These are phyloP conservation scores for Leucozona laternaria DNA, from an alignment of 2,888 invertebrate species.

Conservation along the genomic window DNA sequence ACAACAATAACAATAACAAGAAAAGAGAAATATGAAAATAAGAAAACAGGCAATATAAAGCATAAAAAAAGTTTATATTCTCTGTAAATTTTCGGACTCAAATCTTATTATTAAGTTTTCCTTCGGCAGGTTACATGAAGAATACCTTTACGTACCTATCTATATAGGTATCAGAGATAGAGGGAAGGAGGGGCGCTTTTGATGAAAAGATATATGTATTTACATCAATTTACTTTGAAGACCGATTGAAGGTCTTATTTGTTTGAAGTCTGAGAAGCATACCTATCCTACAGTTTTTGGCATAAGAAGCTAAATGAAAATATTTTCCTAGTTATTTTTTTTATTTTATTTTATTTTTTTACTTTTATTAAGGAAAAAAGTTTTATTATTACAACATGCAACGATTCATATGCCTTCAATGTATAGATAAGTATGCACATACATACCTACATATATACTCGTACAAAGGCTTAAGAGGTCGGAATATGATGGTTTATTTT, in stretches of 20 bases:
- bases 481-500: slow-evolving; percentile 20
- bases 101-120: slow-evolving; percentile 71
- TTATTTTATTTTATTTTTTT: neutral
- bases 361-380: neutral
- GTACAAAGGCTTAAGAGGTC: neutral
- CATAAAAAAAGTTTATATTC: slow-evolving; percentile 65
- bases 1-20: slow-evolving; percentile 25
- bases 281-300: slow-evolving; percentile 37
- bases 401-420: slow-evolving; percentile 27
- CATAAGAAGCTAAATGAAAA: slow-evolving; percentile 56
- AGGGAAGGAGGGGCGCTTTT: neutral
- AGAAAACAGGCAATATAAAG: slow-evolving; percentile 13
- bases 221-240: slow-evolving; percentile 56
- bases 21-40: slow-evolving; percentile 10
- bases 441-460: neutral
- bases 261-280: slow-evolving; percentile 53
- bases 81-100: slow-evolving; percentile 70
- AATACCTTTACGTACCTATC: neutral
- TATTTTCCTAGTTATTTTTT: slow-evolving; percentile 38
- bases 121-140: slow-evolving; percentile 13
- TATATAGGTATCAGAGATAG: neutral
- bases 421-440: neutral
- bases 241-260: slow-evolving; percentile 53
- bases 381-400: slow-evolving; percentile 42
- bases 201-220: slow-evolving; percentile 27